A percentile compares a stretch with the other conserved stretches of the same genome.
These are phyloP conservation scores for Rhabdomys pumilio DNA, from an alignment of 2,797 vertebrate species.

Conservation along the genomic window DNA sequence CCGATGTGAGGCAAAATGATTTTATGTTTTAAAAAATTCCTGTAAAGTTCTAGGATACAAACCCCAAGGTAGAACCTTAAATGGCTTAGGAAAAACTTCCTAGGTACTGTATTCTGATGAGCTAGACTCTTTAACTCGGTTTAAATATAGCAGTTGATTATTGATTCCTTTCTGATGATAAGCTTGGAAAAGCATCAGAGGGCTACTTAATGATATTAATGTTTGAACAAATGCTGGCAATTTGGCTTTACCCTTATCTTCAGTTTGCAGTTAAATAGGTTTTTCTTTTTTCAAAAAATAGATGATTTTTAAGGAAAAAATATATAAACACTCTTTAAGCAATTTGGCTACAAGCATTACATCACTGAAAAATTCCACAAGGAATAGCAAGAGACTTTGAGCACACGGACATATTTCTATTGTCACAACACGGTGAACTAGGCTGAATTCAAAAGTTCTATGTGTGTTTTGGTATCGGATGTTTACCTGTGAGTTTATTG, in stretches of 20 bases:
- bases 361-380: conserved; percentile 86
- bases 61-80: conserved; percentile 80
- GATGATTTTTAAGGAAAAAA: conserved; percentile 84
- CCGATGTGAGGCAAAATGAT: conserved; percentile 73
- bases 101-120: conserved; percentile 80
- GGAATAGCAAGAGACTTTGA: conserved; percentile 80
- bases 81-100: conserved; percentile 79
- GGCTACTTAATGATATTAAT: conserved; percentile 85
- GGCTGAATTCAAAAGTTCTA: conserved; percentile 56
- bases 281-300: conserved; percentile 83
- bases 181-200: conserved; percentile 87
- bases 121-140: conserved; percentile 79
- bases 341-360: conserved; percentile 86
- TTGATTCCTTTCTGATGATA: conserved; percentile 86
- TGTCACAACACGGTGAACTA: background rate
- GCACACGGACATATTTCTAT: conserved; percentile 67
- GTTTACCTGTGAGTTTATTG: conserved; percentile 86
- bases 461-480: conserved; percentile 81
- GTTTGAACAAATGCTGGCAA: conserved; percentile 82
- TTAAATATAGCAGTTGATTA: conserved; percentile 83
- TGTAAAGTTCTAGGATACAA: conserved; percentile 75
- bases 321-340: conserved; percentile 83
- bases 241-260: conserved; percentile 84
- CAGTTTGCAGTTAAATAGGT: conserved; percentile 83
- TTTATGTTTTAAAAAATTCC: conserved; percentile 65